Conservation (phyloP, 2,888 invertebrate species). For the Pyrocoelia pectoralis region DNA sequence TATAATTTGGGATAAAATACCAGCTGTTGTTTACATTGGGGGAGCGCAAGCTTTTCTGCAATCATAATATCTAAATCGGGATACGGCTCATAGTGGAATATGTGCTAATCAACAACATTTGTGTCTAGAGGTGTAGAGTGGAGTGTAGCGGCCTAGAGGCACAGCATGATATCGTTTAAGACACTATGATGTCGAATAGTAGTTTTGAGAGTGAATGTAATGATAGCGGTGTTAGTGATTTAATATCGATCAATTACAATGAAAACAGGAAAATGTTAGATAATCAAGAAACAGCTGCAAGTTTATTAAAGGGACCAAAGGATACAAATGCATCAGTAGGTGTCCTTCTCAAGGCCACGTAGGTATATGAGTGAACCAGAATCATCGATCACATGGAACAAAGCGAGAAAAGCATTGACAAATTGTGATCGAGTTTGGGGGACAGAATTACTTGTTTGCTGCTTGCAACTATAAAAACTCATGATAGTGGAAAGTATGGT, state of each 20-base stretch:
- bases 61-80: too few species aligned
- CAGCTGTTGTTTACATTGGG: too few species aligned
- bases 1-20: too few species aligned
- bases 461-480: constrained; percentile 71
- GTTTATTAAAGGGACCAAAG: constrained; percentile 61
- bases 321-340: constrained; percentile 69
- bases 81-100: too few species aligned
- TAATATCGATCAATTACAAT: not conserved
- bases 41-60: too few species aligned
- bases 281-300: constrained; percentile 50
- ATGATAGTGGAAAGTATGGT: constrained; percentile 82
- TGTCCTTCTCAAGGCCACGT: constrained; percentile 68
- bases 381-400: constrained; percentile 72
- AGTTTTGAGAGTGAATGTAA: not conserved
- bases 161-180: too few species aligned
- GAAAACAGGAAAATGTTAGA: not conserved
- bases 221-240: not conserved
- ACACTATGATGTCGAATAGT: not conserved
- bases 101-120: too few species aligned
- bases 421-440: constrained; percentile 61
- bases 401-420: constrained; percentile 67
- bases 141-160: too few species aligned
- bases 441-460: constrained; percentile 70
- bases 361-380: constrained; percentile 71
- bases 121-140: too few species aligned